These are phyloP conservation scores for Tautogolabrus adspersus DNA, from an alignment of 2,113 vertebrate genomes.

Conservation along the genomic window DNA sequence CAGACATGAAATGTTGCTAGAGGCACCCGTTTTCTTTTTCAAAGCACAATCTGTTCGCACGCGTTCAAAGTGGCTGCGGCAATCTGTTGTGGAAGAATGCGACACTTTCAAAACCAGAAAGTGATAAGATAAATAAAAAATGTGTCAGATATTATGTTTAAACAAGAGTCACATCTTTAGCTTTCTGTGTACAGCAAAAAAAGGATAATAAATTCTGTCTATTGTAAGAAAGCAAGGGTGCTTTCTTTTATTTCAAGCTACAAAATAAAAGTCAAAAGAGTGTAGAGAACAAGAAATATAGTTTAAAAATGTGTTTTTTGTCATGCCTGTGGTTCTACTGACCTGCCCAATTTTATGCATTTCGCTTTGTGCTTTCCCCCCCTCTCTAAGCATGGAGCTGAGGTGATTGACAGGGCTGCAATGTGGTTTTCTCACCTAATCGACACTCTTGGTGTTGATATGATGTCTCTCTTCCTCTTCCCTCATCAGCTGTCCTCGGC, in stretches of 20 bases:
- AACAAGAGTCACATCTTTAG: constrained; percentile 59
- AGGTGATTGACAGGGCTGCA: constrained; percentile 55
- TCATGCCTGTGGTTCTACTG: background rate
- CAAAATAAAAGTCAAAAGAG: background rate
- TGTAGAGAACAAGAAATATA: background rate
- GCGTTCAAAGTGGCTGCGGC: constrained; percentile 70
- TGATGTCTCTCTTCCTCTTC: constrained; percentile 30
- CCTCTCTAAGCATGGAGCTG: constrained; percentile 9
- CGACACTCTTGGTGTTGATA: constrained; percentile 62
- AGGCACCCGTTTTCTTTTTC: constrained; percentile 70
- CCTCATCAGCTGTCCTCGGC: constrained; percentile 48
- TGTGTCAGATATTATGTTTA: constrained; percentile 71
- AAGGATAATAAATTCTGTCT: constrained; percentile 1
- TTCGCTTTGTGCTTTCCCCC: constrained; percentile 8
- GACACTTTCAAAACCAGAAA: constrained; percentile 58
- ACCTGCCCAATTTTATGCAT: constrained; percentile 24
- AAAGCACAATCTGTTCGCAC: constrained; percentile 78
- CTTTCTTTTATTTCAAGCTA: background rate
- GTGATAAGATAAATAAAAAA: constrained; percentile 74
- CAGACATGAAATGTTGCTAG: constrained; percentile 83
- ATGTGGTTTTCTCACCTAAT: constrained; percentile 70
- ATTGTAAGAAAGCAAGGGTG: constrained; percentile 6
- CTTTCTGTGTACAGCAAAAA: constrained; percentile 16
- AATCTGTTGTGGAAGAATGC: constrained; percentile 76
- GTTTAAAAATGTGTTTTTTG: background rate